Percentiles rank a stretch among this genome's conserved stretches.
Evolutionary conservation across 2,113 vertebrate species (phyloP).

Genomic region (Pao palembangensis): DNA sequence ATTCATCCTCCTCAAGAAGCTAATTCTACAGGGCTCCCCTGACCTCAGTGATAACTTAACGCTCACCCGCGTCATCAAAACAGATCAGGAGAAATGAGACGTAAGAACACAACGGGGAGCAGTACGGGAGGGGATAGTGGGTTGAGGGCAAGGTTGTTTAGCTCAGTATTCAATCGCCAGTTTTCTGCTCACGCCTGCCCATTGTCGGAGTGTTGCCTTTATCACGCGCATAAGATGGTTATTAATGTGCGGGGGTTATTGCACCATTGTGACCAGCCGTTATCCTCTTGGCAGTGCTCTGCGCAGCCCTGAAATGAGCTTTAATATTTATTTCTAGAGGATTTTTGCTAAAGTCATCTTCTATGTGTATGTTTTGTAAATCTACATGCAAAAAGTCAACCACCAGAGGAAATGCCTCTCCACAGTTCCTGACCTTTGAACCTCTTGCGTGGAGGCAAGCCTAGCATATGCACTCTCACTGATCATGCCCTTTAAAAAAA

Average conservation of each 20-base stretch:
- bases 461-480: neutral
- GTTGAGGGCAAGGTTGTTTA: neutral
- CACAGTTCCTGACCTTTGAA: no score
- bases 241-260: slow-evolving; percentile 38
- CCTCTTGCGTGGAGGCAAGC: no score
- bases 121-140: slow-evolving; percentile 1
- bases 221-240: slow-evolving; percentile 42
- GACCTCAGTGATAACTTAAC: slow-evolving; percentile 39
- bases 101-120: slow-evolving; percentile 27
- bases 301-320: no score
- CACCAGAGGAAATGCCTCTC: no score
- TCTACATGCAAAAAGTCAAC: no score
- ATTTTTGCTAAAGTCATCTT: no score
- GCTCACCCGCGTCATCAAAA: slow-evolving; percentile 54
- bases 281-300: neutral
- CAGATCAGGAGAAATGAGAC: slow-evolving; percentile 54
- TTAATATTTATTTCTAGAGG: no score
- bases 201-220: slow-evolving; percentile 52
- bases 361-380: no score
- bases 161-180: slow-evolving; percentile 29
- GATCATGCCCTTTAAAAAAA: neutral
- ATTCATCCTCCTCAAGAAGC: slow-evolving; percentile 51
- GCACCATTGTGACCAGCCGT: neutral
- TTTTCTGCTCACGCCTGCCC: slow-evolving; percentile 26
- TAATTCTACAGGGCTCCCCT: slow-evolving; percentile 55